A percentile compares a stretch with the other conserved stretches of the same genome.
Evolutionary conservation across 2,888 invertebrate species (phyloP).

Genomic region (Ganaspis brasiliensis): DNA sequence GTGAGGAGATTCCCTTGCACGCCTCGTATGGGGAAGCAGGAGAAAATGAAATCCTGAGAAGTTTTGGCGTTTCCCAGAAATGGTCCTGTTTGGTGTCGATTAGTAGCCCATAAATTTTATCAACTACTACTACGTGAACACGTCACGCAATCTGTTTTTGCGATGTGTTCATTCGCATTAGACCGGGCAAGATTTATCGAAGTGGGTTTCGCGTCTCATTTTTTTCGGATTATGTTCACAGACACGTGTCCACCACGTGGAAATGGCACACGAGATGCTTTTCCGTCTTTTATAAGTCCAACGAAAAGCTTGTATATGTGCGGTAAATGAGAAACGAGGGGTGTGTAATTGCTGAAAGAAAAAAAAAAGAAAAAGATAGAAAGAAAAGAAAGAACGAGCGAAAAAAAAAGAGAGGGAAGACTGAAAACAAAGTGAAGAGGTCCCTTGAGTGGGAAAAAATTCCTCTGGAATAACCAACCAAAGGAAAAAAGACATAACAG

Average conservation of each 20-base stretch:
- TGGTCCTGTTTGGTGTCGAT: slow-evolving; percentile 46
- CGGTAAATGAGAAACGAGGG: slow-evolving; percentile 35
- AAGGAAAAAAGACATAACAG: slow-evolving; percentile 25
- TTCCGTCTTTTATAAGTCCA: background rate
- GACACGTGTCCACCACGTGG: background rate
- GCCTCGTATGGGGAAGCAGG: background rate
- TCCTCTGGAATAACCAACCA: slow-evolving; percentile 10
- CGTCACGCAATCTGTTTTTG: slow-evolving; percentile 20
- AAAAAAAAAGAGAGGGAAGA: slow-evolving; percentile 26
- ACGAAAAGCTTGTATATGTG: slow-evolving; percentile 24
- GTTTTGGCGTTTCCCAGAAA: slow-evolving; percentile 46
- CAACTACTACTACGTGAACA: slow-evolving; percentile 20
- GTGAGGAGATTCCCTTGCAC: slow-evolving; percentile 33
- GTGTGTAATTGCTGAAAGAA: slow-evolving; percentile 30
- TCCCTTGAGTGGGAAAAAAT: slow-evolving; percentile 32
- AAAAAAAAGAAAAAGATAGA: too few relatives aligned
- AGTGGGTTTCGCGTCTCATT: background rate
- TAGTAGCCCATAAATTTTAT: slow-evolving; percentile 55
- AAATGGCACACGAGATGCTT: background rate
- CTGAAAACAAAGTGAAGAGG: slow-evolving; percentile 33
- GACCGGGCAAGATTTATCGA: background rate
- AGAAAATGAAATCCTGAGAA: slow-evolving; percentile 36
- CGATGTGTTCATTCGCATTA: slow-evolving; percentile 28
- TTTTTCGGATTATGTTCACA: slow-evolving; percentile 31
- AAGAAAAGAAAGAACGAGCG: background rate